Evolutionary conservation across 2,888 invertebrate species (phyloP), one percentile per base, ranked within the genome.

Genomic region (Ectropis crepuscularia): DNA sequence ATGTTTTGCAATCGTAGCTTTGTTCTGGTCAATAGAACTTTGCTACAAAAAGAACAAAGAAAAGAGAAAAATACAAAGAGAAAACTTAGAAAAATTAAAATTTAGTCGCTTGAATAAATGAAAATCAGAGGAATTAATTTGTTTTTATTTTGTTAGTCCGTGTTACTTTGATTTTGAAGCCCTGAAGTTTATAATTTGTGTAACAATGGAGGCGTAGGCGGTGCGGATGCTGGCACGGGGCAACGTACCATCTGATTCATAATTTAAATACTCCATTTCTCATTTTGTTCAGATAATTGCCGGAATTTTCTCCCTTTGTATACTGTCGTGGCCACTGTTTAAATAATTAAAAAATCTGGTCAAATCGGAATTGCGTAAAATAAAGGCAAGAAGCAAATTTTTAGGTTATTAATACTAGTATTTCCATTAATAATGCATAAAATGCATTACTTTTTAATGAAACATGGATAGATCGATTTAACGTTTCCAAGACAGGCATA

Each of bases 11-110:
- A 81, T 86, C 9, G 75, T 85, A 0, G 63, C 77, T 0, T 67
- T 89, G 45, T 84, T 88, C 69, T 90, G 90, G 90, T 74, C 78
- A 9, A 85, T 89, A 61, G 89, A 90, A 69, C 62, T 89, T 5
- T 74, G 81, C 53, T 88, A 88, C 65, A 87, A 88, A 70, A 87
- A 72, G 49, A 88, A 85, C 66, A 81, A 82, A 69, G 80, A 85
- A 51, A 88, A 85, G 64, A 74, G 84, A 65, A 63, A 70, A 53
- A 48, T 63, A 54, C 70, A 66, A 65, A 67, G 47, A 48, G 65
- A 68, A 65, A 64, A 53, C 53, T 43, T 58, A 45, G 55, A 59
- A 38, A 68, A 63, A 60, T 57, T 63, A 53, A 65, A 65, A 65
- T 67, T 67, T 53, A 61, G 55, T 57, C 62, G 64, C 37, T 37